These are phyloP conservation scores for Recurvirostra avosetta DNA, from an alignment of 2,113 vertebrate genomes.

Conservation along the genomic window DNA sequence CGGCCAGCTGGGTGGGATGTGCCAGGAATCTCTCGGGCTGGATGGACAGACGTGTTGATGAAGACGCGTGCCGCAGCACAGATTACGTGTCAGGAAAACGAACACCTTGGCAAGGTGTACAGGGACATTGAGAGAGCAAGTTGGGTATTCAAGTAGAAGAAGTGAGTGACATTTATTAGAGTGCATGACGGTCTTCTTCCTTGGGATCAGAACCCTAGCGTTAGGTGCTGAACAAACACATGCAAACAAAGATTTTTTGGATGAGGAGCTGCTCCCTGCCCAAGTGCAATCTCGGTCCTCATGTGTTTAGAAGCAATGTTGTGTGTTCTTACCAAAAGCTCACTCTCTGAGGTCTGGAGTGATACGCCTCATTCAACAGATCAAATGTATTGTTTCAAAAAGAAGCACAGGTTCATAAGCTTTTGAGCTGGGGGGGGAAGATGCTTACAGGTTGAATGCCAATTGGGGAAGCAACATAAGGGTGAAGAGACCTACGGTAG, in stretches of 20 bases:
- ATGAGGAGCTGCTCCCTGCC: not conserved
- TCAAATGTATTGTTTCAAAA: not conserved
- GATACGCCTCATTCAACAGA: not conserved
- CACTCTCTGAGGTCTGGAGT: not conserved
- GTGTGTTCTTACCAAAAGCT: not conserved
- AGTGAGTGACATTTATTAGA: not conserved
- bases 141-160: not conserved
- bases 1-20: not conserved
- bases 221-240: not conserved
- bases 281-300: not conserved
- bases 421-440: not conserved
- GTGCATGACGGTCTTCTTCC: accelerated
- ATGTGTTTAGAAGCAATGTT: not conserved
- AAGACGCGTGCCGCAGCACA: no score
- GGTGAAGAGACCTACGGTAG: not conserved
- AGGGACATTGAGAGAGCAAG: not conserved
- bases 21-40: not conserved
- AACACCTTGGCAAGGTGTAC: not conserved
- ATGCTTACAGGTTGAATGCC: not conserved
- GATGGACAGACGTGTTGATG: not conserved
- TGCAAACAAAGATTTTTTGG: not conserved
- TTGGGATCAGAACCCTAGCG: not conserved
- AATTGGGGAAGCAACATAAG: not conserved
- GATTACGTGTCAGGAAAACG: not conserved
- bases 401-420: not conserved